Evolutionary conservation across 2,888 invertebrate species (phyloP).

Genomic region (Gasteruption jaculator): DNA sequence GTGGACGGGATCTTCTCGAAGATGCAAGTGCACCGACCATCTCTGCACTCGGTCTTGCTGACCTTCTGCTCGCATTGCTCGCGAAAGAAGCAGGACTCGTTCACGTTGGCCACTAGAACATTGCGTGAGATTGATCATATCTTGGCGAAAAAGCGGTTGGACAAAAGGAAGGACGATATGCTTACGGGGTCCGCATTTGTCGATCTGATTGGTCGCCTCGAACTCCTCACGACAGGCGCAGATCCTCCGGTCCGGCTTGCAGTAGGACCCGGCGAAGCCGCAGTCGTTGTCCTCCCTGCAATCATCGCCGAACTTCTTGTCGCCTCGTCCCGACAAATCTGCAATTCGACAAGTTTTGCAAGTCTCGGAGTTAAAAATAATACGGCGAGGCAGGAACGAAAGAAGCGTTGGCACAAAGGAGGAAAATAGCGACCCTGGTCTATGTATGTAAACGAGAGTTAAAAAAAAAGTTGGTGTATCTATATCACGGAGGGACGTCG

Average conservation of each 20-base stretch:
- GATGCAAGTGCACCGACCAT: conserved; percentile 72
- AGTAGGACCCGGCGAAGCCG: conserved; percentile 70
- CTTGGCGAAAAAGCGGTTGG: no score
- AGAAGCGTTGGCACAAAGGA: background rate
- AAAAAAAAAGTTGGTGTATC: conserved; percentile 29
- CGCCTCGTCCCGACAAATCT: conserved; percentile 59
- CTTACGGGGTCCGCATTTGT: conserved; percentile 82
- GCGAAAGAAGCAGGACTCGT: conserved; percentile 78
- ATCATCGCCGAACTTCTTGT: conserved; percentile 71
- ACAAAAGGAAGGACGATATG: conserved; percentile 22
- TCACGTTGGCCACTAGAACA: conserved; percentile 69
- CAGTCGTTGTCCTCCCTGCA: conserved; percentile 71
- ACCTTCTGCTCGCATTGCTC: conserved; percentile 77
- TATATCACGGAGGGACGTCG: no score
- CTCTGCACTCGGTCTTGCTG: conserved; percentile 74
- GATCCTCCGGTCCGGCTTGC: conserved; percentile 64
- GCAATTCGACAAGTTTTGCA: conserved; percentile 29
- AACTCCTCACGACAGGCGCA: conserved; percentile 72
- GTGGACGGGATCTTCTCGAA: conserved; percentile 73
- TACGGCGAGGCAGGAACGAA: conserved; percentile 1
- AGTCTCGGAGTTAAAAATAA: background rate
- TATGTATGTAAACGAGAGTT: background rate
- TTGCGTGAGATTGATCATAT: no score
- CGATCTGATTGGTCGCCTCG: conserved; percentile 75
- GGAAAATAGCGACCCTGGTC: conserved; percentile 5